Base-by-base conservation (phyloP, 2,888 invertebrate genomes). In the Drosophila falleni region DNA sequence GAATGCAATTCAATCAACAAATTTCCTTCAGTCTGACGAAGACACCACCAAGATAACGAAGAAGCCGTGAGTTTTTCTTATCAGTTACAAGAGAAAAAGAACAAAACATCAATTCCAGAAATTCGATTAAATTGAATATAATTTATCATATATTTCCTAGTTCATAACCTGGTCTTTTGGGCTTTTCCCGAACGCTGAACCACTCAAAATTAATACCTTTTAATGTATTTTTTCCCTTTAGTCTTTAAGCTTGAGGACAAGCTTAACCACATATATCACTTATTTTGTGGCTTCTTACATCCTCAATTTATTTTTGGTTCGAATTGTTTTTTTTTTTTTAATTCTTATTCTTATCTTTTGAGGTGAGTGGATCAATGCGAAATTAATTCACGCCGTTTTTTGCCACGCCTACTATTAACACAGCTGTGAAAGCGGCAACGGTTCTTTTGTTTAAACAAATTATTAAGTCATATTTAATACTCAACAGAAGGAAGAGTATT, bases 1-100 rank as follows among this genome's bases (percentile, higher is more conserved):
- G 33, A 54, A 54, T 46, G 59, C 77, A 78, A 69, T 74, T 62
- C 49, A 77, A 78, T 76, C 70, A 77, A 62, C 31, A 23, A n/a
- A 56, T 62, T 71, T 74, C 42, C 61, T 58, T n/a, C 35, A 54
- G 13, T 15, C 8, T 23, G n/a, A 26, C 49, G 44, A 50, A 64
- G 50, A 44, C 13, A 29, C 5, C 54, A n/a, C 33, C 4, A 2
- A 35, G 74, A 74, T 74, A 74, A 19, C 59, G n/a, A 44, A 16
- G 46, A n/a, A 19, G 6, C 8, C 16, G 39, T 15, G 16, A 54
- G 5, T 37, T 54, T n/a, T 44, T 31, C 33, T 56, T 68, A 56
- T 64, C 72, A 58, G 23, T 56, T 63, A 56, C 67, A 67, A 51
- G 23, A 58, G 23, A 1, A 37, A 49, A 29, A 39, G 33, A 16